A percentile compares a stretch with the other conserved stretches of the same genome.
phyloP scores from a whole-genome alignment of 2,113 vertebrate species.

The Felis chaus region DNA sequence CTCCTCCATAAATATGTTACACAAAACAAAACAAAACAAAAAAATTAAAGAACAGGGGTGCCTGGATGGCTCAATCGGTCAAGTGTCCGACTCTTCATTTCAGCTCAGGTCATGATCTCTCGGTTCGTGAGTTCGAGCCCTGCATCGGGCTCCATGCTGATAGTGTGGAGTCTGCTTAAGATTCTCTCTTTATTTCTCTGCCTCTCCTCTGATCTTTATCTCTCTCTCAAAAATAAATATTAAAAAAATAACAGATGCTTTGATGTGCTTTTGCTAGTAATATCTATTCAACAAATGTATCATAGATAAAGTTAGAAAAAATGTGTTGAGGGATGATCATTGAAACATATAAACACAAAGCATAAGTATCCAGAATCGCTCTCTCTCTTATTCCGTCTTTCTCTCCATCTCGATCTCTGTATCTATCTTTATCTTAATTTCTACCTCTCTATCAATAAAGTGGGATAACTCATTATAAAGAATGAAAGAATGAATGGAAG shows the following conservation, averaged over 20 bases:
- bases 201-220: too few species aligned
- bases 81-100: too few species aligned
- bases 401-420: background rate
- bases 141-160: too few species aligned
- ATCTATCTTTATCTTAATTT: too few species aligned
- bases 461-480: background rate
- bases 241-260: background rate
- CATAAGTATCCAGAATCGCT: background rate
- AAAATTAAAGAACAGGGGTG: too few species aligned
- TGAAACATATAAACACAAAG: background rate
- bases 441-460: background rate
- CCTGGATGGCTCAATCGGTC: too few species aligned
- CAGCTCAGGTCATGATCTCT: too few species aligned
- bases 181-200: too few species aligned
- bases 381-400: too few species aligned
- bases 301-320: background rate
- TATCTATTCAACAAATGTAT: background rate
- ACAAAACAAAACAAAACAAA: background rate
- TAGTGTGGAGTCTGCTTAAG: too few species aligned
- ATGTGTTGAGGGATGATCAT: background rate
- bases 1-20: background rate
- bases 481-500: background rate
- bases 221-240: too few species aligned
- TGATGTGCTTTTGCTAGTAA: background rate
- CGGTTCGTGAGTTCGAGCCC: too few species aligned